These are phyloP conservation scores for Grus americana DNA, from an alignment of 2,113 vertebrate species.

Conservation along the genomic window DNA sequence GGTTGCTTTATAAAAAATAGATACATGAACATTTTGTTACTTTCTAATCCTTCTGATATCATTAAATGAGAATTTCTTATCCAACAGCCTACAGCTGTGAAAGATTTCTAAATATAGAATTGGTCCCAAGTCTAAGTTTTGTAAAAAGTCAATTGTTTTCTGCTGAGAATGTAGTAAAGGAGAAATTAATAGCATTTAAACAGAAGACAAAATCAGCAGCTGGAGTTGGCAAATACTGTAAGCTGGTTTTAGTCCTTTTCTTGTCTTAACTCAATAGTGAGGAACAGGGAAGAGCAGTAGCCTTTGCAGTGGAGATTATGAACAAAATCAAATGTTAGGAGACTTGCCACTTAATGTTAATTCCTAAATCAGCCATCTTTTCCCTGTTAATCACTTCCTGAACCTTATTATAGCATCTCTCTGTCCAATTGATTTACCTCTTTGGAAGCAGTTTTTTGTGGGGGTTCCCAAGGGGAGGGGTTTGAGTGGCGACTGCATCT, in stretches of 20 bases:
- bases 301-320: neutral
- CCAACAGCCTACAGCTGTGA: neutral
- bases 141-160: neutral
- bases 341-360: neutral
- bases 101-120: slow-evolving; percentile 1
- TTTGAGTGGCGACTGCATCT: neutral
- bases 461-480: neutral
- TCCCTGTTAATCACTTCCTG: neutral
- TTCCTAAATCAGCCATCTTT: slow-evolving; percentile 14
- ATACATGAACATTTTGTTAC: neutral
- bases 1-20: neutral
- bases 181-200: slow-evolving; percentile 16
- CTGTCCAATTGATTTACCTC: neutral
- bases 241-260: slow-evolving; percentile 1
- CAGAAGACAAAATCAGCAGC: neutral
- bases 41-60: neutral
- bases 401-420: neutral
- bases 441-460: neutral
- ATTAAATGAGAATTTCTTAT: slow-evolving; percentile 3
- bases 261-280: slow-evolving; percentile 1
- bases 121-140: neutral
- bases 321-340: neutral
- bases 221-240: neutral
- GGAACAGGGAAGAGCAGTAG: neutral
- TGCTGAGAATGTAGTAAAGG: neutral